Conservation (phyloP, 2,888 invertebrate species). For the Sarcophaga variegata region DNA sequence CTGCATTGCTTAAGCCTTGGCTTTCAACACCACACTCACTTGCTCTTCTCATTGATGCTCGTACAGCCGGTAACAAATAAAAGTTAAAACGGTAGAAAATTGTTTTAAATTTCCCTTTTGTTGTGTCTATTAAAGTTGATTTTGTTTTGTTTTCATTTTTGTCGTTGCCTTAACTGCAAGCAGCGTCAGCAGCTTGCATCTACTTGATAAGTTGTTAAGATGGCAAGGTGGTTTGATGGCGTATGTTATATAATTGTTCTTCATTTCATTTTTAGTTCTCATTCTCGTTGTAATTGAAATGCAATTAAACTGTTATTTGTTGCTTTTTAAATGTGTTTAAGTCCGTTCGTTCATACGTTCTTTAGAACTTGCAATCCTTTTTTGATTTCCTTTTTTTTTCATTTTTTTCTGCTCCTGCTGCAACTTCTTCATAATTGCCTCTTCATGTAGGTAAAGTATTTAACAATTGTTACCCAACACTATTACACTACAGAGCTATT, state of each 20-base stretch:
- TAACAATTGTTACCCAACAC: slow-evolving; percentile 33
- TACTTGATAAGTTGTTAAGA: not conserved
- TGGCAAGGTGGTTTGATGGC: not conserved
- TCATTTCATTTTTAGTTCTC: slow-evolving; percentile 20
- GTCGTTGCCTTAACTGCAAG: not conserved
- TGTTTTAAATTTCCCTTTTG: slow-evolving; percentile 44
- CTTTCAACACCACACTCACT: not conserved
- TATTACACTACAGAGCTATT: not conserved
- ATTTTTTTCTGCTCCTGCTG: too few species aligned
- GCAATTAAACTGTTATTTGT: slow-evolving; percentile 63
- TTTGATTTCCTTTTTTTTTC: too few species aligned
- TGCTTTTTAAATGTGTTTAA: not conserved
- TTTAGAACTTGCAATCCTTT: not conserved
- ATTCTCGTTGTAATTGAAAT: slow-evolving; percentile 55
- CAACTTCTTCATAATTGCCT: too few species aligned
- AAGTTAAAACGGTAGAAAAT: slow-evolving; percentile 7
- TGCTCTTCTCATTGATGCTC: not conserved
- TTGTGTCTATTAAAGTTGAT: slow-evolving; percentile 13
- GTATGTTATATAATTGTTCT: slow-evolving; percentile 49
- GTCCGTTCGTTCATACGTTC: slow-evolving; percentile 8
- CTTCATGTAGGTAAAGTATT: too few species aligned
- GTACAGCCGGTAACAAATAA: not conserved
- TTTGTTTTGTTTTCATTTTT: too few species aligned
- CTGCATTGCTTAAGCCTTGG: not conserved
- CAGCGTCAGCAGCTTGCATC: not conserved